phyloP scores from a whole-genome alignment of 2,888 invertebrate species.

The Nycteola revayana region DNA sequence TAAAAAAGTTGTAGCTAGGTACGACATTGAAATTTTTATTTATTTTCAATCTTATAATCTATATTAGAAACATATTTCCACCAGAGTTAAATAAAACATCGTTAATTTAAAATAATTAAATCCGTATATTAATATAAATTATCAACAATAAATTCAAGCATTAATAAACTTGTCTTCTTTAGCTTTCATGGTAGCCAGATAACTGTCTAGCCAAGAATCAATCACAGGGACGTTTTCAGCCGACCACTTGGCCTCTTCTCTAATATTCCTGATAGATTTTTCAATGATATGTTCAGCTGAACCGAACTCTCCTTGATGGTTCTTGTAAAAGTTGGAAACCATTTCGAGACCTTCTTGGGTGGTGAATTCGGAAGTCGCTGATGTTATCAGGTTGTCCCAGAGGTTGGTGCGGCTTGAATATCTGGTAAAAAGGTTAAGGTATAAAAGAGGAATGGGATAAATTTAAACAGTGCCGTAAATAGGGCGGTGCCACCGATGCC shows the following conservation, averaged over 20 bases:
- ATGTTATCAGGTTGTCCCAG: constrained; percentile 89
- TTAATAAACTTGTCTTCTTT: constrained; percentile 42
- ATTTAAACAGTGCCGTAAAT: too few species aligned
- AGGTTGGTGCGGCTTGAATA: constrained; percentile 86
- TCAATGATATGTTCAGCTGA: constrained; percentile 88
- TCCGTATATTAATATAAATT: constrained; percentile 11
- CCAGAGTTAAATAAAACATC: too few species aligned
- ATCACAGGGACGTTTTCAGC: constrained; percentile 88
- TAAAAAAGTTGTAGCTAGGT: too few species aligned
- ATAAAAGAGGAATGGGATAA: too few species aligned
- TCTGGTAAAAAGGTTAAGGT: constrained; percentile 53
- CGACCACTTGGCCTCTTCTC: constrained; percentile 89
- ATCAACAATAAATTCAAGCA: constrained; percentile 22
- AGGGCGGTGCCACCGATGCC: too few species aligned
- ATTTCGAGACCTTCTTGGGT: constrained; percentile 87
- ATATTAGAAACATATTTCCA: too few species aligned
- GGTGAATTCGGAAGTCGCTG: constrained; percentile 88
- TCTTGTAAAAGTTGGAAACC: constrained; percentile 84
- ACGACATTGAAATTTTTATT: too few species aligned
- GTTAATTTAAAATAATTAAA: constrained; percentile 1
- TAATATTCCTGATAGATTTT: constrained; percentile 87
- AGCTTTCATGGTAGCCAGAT: constrained; percentile 41
- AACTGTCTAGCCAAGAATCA: constrained; percentile 85
- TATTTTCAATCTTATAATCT: too few species aligned
- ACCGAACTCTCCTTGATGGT: constrained; percentile 85